Percentiles rank a stretch among this genome's conserved stretches.
Conservation (phyloP, 2,797 vertebrate genomes). For the Harpagifer antarcticus region DNA sequence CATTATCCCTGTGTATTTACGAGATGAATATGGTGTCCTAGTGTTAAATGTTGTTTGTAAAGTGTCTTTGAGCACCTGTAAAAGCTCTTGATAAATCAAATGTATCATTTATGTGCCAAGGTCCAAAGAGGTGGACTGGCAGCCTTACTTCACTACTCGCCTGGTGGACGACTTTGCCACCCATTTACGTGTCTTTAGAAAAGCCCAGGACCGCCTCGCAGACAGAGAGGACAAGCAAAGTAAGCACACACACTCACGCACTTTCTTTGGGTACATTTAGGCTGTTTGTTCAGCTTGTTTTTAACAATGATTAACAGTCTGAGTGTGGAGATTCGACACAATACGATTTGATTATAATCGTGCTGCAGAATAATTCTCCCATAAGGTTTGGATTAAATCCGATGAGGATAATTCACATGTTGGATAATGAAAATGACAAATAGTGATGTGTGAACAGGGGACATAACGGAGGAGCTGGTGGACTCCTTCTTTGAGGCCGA, state of each 20-base stretch:
- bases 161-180: slow-evolving; percentile 99
- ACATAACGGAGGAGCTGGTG: slow-evolving; percentile 93
- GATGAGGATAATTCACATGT: not conserved
- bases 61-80: no score
- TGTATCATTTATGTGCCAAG: slow-evolving; percentile 34
- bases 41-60: no score
- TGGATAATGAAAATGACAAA: not conserved
- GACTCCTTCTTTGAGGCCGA: slow-evolving; percentile 98
- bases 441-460: slow-evolving; percentile 76
- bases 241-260: slow-evolving; percentile 62
- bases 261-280: not conserved
- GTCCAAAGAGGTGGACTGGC: slow-evolving; percentile 98
- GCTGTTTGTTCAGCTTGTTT: not conserved
- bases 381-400: not conserved
- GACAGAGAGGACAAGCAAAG: slow-evolving; percentile 95
- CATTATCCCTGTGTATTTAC: slow-evolving; percentile 2
- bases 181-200: slow-evolving; percentile 97
- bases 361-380: not conserved
- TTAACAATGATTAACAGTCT: not conserved
- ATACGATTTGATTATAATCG: not conserved
- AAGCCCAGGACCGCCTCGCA: slow-evolving; percentile 94
- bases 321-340: not conserved
- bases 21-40: no score
- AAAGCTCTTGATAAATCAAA: no score
- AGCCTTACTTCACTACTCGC: slow-evolving; percentile 98